A percentile compares a stretch with the other conserved stretches of the same genome.
Evolutionary conservation across 2,888 invertebrate genomes (phyloP).

Genomic region (Andrena chrysosceles): DNA sequence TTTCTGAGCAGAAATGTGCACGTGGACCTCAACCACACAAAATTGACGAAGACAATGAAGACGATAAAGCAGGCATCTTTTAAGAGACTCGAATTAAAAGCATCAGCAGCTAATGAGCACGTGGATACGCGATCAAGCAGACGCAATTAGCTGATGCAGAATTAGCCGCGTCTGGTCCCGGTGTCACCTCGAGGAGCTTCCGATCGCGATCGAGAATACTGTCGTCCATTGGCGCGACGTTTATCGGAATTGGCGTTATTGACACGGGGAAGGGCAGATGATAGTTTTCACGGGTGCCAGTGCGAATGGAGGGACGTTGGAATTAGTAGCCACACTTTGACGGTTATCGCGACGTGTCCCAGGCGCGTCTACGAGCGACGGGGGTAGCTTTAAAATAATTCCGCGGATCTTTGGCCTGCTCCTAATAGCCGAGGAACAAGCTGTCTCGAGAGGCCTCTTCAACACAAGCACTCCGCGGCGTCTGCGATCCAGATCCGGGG

Average conservation of each 20-base stretch:
- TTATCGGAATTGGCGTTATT: neutral
- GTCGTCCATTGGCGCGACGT: neutral
- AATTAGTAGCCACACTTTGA: neutral
- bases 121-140: neutral
- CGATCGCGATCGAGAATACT: neutral
- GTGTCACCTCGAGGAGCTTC: too few relatives aligned
- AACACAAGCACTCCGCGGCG: conserved; percentile 26
- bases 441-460: conserved; percentile 64
- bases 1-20: too few relatives aligned
- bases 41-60: too few relatives aligned
- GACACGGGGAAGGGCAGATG: conserved; percentile 1
- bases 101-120: neutral
- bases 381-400: conserved; percentile 64
- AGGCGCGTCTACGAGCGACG: conserved; percentile 10
- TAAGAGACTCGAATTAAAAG: neutral
- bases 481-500: conserved; percentile 53
- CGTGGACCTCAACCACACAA: too few relatives aligned
- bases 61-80: too few relatives aligned
- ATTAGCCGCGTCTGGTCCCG: neutral
- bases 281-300: neutral
- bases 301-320: neutral
- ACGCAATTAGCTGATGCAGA: neutral
- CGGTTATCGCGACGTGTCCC: neutral
- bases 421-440: conserved; percentile 58
- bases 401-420: conserved; percentile 45